Evolutionary conservation across 2,888 invertebrate species (phyloP).

Genomic region (Spodoptera picta): DNA sequence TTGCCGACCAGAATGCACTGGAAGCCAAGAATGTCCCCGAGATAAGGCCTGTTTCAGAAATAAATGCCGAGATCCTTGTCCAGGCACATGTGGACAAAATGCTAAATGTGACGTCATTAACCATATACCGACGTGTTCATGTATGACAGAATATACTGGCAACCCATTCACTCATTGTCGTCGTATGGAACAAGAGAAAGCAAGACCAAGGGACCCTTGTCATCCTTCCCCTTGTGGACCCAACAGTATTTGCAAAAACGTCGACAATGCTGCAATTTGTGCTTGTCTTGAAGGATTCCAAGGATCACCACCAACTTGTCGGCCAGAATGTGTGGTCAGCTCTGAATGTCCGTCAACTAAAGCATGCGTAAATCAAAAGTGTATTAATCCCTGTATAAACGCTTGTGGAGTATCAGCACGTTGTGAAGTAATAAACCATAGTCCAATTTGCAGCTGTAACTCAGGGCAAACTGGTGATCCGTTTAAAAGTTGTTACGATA

Average conservation of each 20-base stretch:
- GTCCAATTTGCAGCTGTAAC: slow-evolving; percentile 95
- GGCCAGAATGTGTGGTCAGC: slow-evolving; percentile 95
- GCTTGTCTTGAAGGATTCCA: slow-evolving; percentile 93
- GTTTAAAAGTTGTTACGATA: slow-evolving; percentile 92
- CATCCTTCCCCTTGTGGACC: slow-evolving; percentile 93
- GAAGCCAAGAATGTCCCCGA: slow-evolving; percentile 91
- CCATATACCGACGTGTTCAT: slow-evolving; percentile 92
- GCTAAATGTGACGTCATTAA: slow-evolving; percentile 93
- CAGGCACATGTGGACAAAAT: slow-evolving; percentile 92
- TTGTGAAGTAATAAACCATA: slow-evolving; percentile 95
- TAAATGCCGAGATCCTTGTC: slow-evolving; percentile 93
- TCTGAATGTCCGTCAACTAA: slow-evolving; percentile 94
- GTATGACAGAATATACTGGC: slow-evolving; percentile 91
- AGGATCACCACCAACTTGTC: slow-evolving; percentile 94
- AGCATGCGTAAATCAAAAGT: slow-evolving; percentile 95
- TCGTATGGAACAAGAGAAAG: slow-evolving; percentile 68
- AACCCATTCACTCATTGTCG: slow-evolving; percentile 91
- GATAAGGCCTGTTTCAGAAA: slow-evolving; percentile 92
- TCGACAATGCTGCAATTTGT: slow-evolving; percentile 94
- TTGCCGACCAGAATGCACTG: slow-evolving; percentile 92
- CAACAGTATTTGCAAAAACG: slow-evolving; percentile 93
- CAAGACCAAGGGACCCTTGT: slow-evolving; percentile 90
- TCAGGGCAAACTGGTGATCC: slow-evolving; percentile 93
- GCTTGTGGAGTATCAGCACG: slow-evolving; percentile 93
- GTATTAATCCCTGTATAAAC: slow-evolving; percentile 94